Percentiles rank a stretch among this genome's conserved stretches.
phyloP scores from a whole-genome alignment of 2,888 invertebrate genomes.

The Azorinus chamasolen region DNA sequence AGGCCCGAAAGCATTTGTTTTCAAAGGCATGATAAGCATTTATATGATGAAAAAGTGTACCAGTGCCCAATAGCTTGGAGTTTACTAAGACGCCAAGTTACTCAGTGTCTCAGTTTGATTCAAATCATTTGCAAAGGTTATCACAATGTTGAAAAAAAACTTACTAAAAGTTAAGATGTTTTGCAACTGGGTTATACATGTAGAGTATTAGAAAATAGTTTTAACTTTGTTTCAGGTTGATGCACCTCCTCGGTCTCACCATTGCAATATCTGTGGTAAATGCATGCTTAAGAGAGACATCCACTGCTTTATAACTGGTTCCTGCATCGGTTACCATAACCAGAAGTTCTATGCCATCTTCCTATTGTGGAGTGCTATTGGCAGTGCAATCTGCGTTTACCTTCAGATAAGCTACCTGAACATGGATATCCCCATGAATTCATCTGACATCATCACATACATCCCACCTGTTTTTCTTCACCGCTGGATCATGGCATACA shows the following conservation, averaged over 20 bases:
- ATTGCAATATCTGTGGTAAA: conserved; percentile 85
- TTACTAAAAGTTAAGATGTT: no score
- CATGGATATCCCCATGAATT: conserved; percentile 65
- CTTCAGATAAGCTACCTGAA: conserved; percentile 76
- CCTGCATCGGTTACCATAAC: conserved; percentile 86
- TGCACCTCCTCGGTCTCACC: conserved; percentile 82
- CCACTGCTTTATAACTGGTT: conserved; percentile 86
- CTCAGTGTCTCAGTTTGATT: no score
- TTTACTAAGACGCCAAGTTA: no score
- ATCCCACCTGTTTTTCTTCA: conserved; percentile 71
- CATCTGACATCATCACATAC: conserved; percentile 66
- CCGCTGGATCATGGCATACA: conserved; percentile 69
- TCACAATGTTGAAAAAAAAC: no score
- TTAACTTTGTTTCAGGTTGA: conserved; percentile 68
- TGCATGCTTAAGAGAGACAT: conserved; percentile 86
- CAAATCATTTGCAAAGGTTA: no score
- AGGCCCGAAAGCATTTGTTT: no score
- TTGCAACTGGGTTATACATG: no score
- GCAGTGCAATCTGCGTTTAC: conserved; percentile 59
- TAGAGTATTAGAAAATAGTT: no score
- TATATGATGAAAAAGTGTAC: no score
- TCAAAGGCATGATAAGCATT: no score
- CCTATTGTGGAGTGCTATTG: conserved; percentile 76
- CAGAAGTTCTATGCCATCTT: conserved; percentile 86
- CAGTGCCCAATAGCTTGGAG: no score